These are phyloP conservation scores for Volucella inanis DNA, from an alignment of 2,888 invertebrate genomes.

Conservation along the genomic window DNA sequence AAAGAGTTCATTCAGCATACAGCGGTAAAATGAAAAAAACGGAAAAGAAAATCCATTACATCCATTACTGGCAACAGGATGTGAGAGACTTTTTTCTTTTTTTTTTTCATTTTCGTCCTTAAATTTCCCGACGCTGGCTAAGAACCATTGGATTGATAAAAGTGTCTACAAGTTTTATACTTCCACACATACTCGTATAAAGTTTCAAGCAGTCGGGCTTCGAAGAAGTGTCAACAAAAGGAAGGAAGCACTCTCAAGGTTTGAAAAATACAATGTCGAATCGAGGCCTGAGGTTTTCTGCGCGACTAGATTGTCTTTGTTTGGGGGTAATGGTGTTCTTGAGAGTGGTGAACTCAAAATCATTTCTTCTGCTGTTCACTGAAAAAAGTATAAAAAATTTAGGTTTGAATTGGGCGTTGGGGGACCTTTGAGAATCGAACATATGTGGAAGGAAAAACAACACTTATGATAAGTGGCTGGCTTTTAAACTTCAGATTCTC, in stretches of 20 bases:
- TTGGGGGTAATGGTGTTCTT: slow-evolving; percentile 60
- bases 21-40: slow-evolving; percentile 1
- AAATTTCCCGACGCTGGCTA: slow-evolving; percentile 39
- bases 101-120: slow-evolving; percentile 42
- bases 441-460: slow-evolving; percentile 62
- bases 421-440: slow-evolving; percentile 44
- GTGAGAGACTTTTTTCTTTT: slow-evolving; percentile 25
- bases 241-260: slow-evolving; percentile 56
- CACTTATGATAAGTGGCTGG: slow-evolving; percentile 61
- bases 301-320: slow-evolving; percentile 19
- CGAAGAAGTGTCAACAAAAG: slow-evolving; percentile 60
- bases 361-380: slow-evolving; percentile 42
- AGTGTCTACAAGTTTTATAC: slow-evolving; percentile 65
- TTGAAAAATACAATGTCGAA: slow-evolving; percentile 48
- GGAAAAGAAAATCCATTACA: slow-evolving; percentile 69
- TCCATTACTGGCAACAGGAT: slow-evolving; percentile 65
- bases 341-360: slow-evolving; percentile 58
- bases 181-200: slow-evolving; percentile 32
- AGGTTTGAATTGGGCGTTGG: background rate
- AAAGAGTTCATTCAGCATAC: slow-evolving; percentile 40
- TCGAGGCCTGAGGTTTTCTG: slow-evolving; percentile 11
- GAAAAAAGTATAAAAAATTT: slow-evolving; percentile 43
- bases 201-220: slow-evolving; percentile 23
- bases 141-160: slow-evolving; percentile 41
- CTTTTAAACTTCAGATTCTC: slow-evolving; percentile 38